Evolutionary conservation across 2,888 invertebrate genomes (phyloP).

Genomic region (Vandiemenella viatica): DNA sequence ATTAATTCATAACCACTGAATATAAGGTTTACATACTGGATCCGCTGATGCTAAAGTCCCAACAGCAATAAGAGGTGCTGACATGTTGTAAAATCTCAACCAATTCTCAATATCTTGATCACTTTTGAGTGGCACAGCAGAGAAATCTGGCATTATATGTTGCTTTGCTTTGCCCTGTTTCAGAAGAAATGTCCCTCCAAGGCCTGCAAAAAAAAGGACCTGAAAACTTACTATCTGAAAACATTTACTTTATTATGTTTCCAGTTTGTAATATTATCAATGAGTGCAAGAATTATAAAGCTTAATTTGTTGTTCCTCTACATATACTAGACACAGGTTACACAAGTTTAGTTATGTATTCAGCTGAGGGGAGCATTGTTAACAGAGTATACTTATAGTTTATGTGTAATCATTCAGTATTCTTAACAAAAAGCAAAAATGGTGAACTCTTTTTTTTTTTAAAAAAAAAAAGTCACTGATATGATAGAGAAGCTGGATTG

Average conservation of each 20-base stretch:
- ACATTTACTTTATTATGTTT: background rate
- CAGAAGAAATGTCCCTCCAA: slow-evolving; percentile 81
- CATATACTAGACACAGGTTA: too few relatives aligned
- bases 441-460: too few relatives aligned
- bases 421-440: too few relatives aligned
- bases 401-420: too few relatives aligned
- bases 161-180: slow-evolving; percentile 69
- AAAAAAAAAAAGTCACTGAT: too few relatives aligned
- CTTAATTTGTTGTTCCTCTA: background rate
- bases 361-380: too few relatives aligned
- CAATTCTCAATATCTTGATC: slow-evolving; percentile 68
- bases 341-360: too few relatives aligned
- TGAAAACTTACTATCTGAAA: too few relatives aligned
- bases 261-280: background rate
- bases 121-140: slow-evolving; percentile 49
- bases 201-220: slow-evolving; percentile 35
- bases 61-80: slow-evolving; percentile 73
- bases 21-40: slow-evolving; percentile 52
- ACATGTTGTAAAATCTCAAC: slow-evolving; percentile 84
- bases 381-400: too few relatives aligned
- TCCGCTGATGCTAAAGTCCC: slow-evolving; percentile 79
- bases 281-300: background rate
- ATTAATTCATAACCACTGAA: too few relatives aligned
- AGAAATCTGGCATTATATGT: slow-evolving; percentile 95
- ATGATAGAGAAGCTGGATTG: too few relatives aligned